Conservation (phyloP, 1,140 invertebrate species). For the Ceratina australensis region DNA sequence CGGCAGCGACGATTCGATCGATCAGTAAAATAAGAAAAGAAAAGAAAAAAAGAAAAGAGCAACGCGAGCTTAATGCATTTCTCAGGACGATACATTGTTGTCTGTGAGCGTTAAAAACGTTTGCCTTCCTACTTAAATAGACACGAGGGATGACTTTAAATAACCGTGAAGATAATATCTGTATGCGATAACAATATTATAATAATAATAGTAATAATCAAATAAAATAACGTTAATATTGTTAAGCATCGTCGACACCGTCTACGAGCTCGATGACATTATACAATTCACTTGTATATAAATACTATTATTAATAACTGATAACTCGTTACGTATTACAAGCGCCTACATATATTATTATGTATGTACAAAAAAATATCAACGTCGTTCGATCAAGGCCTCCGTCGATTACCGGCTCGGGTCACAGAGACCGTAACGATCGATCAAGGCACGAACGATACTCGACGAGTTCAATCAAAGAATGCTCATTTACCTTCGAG, state of each 20-base stretch:
- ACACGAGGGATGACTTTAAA: constrained; percentile 52
- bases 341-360: neutral
- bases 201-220: constrained; percentile 32
- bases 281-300: constrained; percentile 42
- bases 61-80: constrained; percentile 34
- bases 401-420: constrained; percentile 27
- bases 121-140: constrained; percentile 8
- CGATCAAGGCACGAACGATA: constrained; percentile 47
- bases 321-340: constrained; percentile 22
- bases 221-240: constrained; percentile 33
- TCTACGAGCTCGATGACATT: neutral
- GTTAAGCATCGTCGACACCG: neutral
- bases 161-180: constrained; percentile 42
- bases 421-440: constrained; percentile 13
- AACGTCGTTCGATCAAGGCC: neutral
- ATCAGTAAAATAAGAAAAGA: constrained; percentile 34
- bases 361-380: constrained; percentile 58
- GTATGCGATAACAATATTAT: constrained; percentile 20
- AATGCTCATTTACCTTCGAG: neutral
- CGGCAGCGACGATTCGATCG: constrained; percentile 10
- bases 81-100: constrained; percentile 25
- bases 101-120: constrained; percentile 23
- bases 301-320: constrained; percentile 53
- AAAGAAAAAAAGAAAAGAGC: constrained; percentile 27
- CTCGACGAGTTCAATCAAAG: neutral